Evolutionary conservation across 2,113 vertebrate species (phyloP).

Genomic region (Salvelinus alpinus): DNA sequence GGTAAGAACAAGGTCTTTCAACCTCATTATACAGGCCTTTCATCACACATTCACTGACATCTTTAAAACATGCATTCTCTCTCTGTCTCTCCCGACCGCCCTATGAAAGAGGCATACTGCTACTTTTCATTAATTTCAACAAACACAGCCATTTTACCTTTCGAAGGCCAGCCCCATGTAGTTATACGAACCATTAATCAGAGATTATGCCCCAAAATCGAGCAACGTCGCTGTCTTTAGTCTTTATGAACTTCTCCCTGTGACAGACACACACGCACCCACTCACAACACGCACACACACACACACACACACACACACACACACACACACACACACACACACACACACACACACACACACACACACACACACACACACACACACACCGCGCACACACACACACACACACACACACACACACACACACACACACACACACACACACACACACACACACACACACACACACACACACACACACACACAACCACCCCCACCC

Average conservation of each 20-base stretch:
- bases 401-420: no score
- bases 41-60: constrained; percentile 69
- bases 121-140: constrained; percentile 64
- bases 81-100: constrained; percentile 18
- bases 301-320: not conserved
- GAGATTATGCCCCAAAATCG: constrained; percentile 34
- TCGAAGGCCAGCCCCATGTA: not conserved
- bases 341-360: not conserved
- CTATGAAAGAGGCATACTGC: constrained; percentile 26
- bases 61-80: constrained; percentile 65
- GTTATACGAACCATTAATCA: constrained; percentile 43
- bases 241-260: not conserved
- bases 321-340: not conserved
- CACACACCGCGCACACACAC: no score
- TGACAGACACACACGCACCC: not conserved
- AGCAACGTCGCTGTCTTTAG: constrained; percentile 16
- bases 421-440: no score
- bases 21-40: constrained; percentile 72
- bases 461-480: no score
- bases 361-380: no score
- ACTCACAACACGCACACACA: not conserved
- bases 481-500: no score
- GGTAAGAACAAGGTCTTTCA: constrained; percentile 72
- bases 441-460: no score
- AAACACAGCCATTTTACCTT: constrained; percentile 45